Percentiles rank a stretch among this genome's conserved stretches.
Conservation (phyloP, 2,888 invertebrate genomes). For the Drosophila mulleri region DNA sequence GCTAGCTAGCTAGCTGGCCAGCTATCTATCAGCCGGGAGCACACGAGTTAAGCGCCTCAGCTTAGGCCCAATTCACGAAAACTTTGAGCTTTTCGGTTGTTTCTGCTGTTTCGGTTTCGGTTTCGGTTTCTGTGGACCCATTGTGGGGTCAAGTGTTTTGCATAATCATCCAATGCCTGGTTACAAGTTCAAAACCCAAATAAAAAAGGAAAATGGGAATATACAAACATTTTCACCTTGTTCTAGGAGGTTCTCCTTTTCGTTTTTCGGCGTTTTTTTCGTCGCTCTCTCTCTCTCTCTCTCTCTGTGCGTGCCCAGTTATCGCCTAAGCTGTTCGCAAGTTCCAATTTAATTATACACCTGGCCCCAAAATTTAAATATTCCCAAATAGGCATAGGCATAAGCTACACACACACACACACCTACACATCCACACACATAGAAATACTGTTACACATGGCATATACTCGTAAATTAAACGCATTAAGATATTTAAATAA, state of each 20-base stretch:
- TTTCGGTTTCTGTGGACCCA: conserved; percentile 16
- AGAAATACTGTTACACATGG: conserved; percentile 53
- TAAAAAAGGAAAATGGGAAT: not conserved
- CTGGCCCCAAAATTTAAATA: conserved; percentile 71
- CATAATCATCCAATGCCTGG: conserved; percentile 48
- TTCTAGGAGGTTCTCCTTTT: not conserved
- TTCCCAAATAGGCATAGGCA: conserved; percentile 29
- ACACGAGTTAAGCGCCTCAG: conserved; percentile 20
- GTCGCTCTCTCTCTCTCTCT: not conserved
- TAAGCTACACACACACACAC: conserved; percentile 14
- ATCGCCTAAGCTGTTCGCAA: conserved; percentile 41
- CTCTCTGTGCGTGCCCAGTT: conserved; percentile 59
- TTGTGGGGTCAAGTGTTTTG: conserved; percentile 61
- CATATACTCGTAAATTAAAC: conserved; percentile 73
- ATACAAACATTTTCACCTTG: conserved; percentile 42
- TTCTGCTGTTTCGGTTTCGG: not conserved
- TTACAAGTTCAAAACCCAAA: conserved; percentile 46
- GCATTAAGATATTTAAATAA: conserved; percentile 80
- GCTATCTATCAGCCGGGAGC: conserved; percentile 2
- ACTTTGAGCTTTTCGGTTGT: conserved; percentile 35
- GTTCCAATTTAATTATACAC: conserved; percentile 78
- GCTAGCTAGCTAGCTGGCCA: not conserved
- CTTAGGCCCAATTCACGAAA: conserved; percentile 20
- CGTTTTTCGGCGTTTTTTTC: not conserved
- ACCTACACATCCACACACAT: conserved; percentile 1